phyloP scores from a whole-genome alignment of 2,113 vertebrate genomes.

The Hoplias malabaricus region DNA sequence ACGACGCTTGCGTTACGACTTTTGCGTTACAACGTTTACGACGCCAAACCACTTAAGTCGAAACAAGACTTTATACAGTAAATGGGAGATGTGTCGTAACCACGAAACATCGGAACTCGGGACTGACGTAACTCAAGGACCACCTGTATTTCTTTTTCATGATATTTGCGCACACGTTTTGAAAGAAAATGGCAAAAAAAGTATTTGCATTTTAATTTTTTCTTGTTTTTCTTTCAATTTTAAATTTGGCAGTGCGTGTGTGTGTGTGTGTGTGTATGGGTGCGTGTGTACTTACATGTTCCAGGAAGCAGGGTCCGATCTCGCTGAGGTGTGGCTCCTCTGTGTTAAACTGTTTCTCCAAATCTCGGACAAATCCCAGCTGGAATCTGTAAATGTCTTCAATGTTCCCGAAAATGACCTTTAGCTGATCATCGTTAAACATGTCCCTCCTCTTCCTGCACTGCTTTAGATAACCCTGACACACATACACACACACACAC shows the following conservation, averaged over 20 bases:
- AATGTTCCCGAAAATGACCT: slow-evolving; percentile 96
- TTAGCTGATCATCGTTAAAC: slow-evolving; percentile 97
- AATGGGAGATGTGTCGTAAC: no score
- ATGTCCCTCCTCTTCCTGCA: slow-evolving; percentile 97
- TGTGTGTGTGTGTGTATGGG: not conserved
- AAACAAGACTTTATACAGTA: no score
- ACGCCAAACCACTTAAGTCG: no score
- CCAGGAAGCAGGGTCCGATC: slow-evolving; percentile 96
- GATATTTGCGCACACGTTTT: no score
- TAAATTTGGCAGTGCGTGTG: not conserved
- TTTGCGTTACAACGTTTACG: no score
- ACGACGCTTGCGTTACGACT: no score
- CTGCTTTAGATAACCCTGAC: slow-evolving; percentile 93
- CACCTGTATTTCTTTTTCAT: no score
- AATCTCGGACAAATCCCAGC: slow-evolving; percentile 93
- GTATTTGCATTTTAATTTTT: no score
- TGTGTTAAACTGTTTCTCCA: slow-evolving; percentile 99
- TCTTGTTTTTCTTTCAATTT: no score
- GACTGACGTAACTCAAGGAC: no score
- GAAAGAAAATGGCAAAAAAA: no score
- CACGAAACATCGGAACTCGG: no score
- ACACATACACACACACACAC: slow-evolving; percentile 45
- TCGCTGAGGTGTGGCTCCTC: slow-evolving; percentile 97
- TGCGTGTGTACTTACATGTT: slow-evolving; percentile 77
- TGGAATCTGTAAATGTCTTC: slow-evolving; percentile 99